phyloP scores from a whole-genome alignment of 2,797 vertebrate species.

The Cryptoprocta ferox region DNA sequence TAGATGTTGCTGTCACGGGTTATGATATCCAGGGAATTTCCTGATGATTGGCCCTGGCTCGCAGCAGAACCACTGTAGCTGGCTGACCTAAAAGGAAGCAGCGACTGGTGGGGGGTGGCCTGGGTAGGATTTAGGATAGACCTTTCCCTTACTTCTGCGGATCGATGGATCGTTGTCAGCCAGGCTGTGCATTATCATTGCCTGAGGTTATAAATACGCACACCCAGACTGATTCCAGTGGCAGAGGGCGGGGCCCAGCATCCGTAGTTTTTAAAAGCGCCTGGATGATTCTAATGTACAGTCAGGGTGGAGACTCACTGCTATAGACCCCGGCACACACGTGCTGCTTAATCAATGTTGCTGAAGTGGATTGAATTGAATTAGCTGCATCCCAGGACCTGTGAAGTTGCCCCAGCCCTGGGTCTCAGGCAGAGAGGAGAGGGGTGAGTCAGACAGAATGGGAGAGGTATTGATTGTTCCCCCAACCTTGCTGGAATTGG shows the following conservation, averaged over 20 bases:
- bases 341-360: neutral
- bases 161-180: neutral
- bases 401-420: neutral
- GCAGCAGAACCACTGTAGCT: neutral
- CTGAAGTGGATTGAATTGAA: neutral
- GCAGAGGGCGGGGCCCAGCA: neutral
- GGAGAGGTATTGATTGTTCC: rapidly evolving
- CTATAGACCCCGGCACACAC: neutral
- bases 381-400: neutral
- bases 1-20: conserved; percentile 57
- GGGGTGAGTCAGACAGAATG: neutral
- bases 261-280: neutral
- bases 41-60: conserved; percentile 42
- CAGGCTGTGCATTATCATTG: neutral
- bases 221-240: neutral
- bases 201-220: neutral
- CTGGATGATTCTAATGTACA: neutral
- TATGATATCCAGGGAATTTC: conserved; percentile 76
- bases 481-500: neutral
- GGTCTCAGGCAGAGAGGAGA: neutral
- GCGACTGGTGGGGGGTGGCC: neutral
- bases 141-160: neutral
- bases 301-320: neutral
- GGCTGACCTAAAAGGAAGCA: neutral
- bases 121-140: neutral